phyloP scores from a whole-genome alignment of 2,113 vertebrate species.

The Oreocharis arfaki region DNA sequence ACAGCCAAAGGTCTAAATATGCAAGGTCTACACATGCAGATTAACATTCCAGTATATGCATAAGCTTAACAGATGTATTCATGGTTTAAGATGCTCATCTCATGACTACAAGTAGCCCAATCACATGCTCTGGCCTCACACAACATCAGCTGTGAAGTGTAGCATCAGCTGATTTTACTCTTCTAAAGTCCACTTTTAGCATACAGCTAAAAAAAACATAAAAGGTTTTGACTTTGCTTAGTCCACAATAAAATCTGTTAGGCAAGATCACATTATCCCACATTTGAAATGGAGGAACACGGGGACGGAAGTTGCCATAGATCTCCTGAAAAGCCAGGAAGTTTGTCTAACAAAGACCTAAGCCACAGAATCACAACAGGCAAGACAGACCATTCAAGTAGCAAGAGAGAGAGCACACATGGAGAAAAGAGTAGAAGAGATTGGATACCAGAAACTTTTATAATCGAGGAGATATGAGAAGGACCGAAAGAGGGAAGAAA shows the following conservation, averaged over 20 bases:
- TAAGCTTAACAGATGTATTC: background rate
- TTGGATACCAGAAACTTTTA: background rate
- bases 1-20: background rate
- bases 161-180: background rate
- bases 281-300: background rate
- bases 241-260: background rate
- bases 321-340: background rate
- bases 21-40: background rate
- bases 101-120: background rate
- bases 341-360: background rate
- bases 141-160: background rate
- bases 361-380: background rate
- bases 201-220: background rate
- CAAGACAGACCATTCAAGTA: background rate
- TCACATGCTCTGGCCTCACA: background rate
- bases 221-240: background rate
- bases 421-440: background rate
- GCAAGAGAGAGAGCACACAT: background rate
- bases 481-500: background rate
- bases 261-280: background rate
- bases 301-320: accelerated
- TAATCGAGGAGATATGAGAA: background rate
- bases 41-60: background rate
- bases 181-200: background rate
- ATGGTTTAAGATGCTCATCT: background rate